phyloP scores from a whole-genome alignment of 64 coral and sea anemone species.

The Montipora cactus region DNA sequence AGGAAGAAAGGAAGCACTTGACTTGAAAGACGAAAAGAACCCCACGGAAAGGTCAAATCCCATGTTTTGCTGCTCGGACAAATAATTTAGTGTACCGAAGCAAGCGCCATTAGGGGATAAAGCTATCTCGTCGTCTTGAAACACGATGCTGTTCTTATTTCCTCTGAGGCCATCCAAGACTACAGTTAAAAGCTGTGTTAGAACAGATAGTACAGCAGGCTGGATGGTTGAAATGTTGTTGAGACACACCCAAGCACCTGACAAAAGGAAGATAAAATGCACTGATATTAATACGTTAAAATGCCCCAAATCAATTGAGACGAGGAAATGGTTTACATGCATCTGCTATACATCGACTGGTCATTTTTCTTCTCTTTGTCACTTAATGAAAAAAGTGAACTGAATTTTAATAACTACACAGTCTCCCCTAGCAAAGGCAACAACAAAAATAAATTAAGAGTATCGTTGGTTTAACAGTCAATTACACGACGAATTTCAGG shows the following conservation, averaged over 20 bases:
- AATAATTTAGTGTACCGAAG: conserved; percentile 87
- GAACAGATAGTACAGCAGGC: conserved; percentile 70
- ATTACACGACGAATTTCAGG: too few species aligned
- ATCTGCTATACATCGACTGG: too few species aligned
- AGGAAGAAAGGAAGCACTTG: conserved; percentile 76
- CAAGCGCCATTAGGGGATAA: conserved; percentile 72
- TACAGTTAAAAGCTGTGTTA: conserved; percentile 63
- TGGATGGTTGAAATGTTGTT: conserved; percentile 80
- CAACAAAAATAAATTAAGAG: not conserved
- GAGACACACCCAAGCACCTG: conserved; percentile 95
- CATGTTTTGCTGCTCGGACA: not conserved
- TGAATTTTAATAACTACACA: too few species aligned
- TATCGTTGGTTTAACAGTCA: too few species aligned
- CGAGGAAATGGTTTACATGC: too few species aligned
- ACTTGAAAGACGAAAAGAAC: conserved; percentile 88
- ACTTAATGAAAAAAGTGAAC: too few species aligned
- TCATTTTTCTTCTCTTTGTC: too few species aligned
- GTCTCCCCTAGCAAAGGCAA: too few species aligned
- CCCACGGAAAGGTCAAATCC: conserved; percentile 62
- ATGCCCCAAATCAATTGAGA: too few species aligned
- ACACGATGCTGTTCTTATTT: conserved; percentile 68
- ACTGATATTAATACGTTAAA: not conserved
- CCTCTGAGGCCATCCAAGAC: conserved; percentile 80
- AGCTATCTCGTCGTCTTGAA: conserved; percentile 84
- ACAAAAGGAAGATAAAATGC: not conserved